Base-by-base conservation (phyloP, 1,140 invertebrate genomes). In the Bombus cullumanus region DNA sequence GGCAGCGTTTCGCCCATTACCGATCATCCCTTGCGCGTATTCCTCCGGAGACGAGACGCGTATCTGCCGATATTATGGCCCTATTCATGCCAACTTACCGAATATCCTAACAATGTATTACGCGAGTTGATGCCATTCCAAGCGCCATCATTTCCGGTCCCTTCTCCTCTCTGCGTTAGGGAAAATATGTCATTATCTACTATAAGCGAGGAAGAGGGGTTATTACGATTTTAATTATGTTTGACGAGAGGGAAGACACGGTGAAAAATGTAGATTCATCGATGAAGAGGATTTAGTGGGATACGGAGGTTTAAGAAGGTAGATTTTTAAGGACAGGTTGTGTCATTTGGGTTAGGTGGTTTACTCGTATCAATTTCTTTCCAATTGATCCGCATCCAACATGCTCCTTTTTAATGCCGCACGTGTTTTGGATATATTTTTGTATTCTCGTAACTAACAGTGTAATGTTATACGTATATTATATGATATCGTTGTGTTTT, bases 11-110 rank as follows among this genome's bases (percentile, higher is more conserved):
- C 83, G 86, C 90, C 89, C 87, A 89, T 90, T 87, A 84, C 83
- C 88, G 92, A 92, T 92, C 89, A 89, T 86, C 83, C 90, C 89
- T 83, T 78, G 6, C 57, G 89, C 81, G 88, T 85, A 88, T 88
- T 89, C 84, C 87, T 91, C 83, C 79, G 83, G 85, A 89, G 90
- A 83, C 86, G 83, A 64, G 82, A 31, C 87, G 77, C 79, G 64
- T 84, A 86, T 85, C 85, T 85, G 82, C 86, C 86, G 72, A 87
- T 90, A 91, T 92, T 92, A 93, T 86, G 89, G 85, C 85, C 87
- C 86, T 77, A 92, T 92, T 93, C 90, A 89, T 89, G 90, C 86
- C 88, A 92, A 92, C 85, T 92, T 93, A 88, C 87, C 86, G 86
- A 92, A 90, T 93, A 93, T 88, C 87, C 77, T 91, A 90, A 91